These are phyloP conservation scores for Melitaea athalia DNA, from an alignment of 2,888 invertebrate species.

Conservation along the genomic window DNA sequence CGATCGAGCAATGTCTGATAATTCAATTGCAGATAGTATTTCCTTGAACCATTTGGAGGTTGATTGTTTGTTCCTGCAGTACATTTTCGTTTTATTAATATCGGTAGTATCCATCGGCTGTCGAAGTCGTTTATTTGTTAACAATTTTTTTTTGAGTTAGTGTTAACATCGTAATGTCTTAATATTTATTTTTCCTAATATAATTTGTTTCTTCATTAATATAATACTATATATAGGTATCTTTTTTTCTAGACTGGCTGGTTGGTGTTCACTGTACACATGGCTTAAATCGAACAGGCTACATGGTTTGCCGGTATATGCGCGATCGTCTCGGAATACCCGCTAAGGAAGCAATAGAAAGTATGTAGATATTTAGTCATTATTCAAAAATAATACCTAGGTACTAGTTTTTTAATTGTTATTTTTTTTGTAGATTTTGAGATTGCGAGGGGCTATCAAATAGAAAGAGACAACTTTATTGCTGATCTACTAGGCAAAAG, in stretches of 20 bases:
- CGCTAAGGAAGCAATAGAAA: conserved; percentile 80
- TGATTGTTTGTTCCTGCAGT: conserved; percentile 33
- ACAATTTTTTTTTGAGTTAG: background rate
- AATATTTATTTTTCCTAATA: background rate
- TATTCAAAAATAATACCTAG: background rate
- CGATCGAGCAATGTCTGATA: conserved; percentile 52
- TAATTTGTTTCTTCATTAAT: background rate
- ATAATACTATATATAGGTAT: conserved; percentile 38
- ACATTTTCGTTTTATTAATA: conserved; percentile 7
- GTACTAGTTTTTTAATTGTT: background rate
- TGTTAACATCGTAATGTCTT: too few relatives aligned
- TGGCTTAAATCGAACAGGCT: conserved; percentile 90
- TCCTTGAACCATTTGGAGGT: conserved; percentile 42
- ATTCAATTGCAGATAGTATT: conserved; percentile 32
- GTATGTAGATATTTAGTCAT: conserved; percentile 65
- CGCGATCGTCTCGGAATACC: conserved; percentile 82
- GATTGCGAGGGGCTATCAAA: conserved; percentile 85
- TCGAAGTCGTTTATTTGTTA: background rate
- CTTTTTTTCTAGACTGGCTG: conserved; percentile 84
- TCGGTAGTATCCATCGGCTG: background rate
- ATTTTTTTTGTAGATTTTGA: conserved; percentile 76
- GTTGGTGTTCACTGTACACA: conserved; percentile 93
- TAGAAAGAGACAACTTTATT: conserved; percentile 84
- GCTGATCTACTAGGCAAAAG: conserved; percentile 60
- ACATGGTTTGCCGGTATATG: conserved; percentile 89